Evolutionary conservation across 2,888 invertebrate genomes (phyloP), one percentile per base, ranked within the genome.

Genomic region (Escarpia spicata): DNA sequence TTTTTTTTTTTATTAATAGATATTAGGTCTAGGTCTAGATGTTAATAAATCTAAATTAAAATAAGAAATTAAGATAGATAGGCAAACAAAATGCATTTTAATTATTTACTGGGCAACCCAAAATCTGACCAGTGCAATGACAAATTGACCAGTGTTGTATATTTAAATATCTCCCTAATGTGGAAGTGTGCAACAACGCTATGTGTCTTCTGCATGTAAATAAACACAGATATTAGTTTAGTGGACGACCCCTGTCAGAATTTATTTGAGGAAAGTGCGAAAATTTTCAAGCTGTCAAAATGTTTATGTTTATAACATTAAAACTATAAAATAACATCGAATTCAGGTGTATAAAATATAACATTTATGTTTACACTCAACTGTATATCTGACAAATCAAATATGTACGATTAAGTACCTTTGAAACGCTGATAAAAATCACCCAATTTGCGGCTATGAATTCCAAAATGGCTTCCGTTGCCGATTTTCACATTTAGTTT

Each of bases 181-280:
- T 2, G 4, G 6, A 75, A 75, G 75, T 26, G 26, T 75, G 19
- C 75, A 75, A 19, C 26, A n/a, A 75, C 10, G 26, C 2, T 3
- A 75, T 6, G 26, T 26, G 19, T 15, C n/a, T 19, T 6, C 26
- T 26, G 6, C 75, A 75, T 6, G 26, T 26, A 75, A 75, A 75
- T 75, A 75, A 75, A 75, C 75, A n/a, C 6, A 26, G 0, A 75
- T 75, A 75, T 75, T 75, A 26, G 19, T 15, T 75, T 75, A 75
- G 75, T n/a, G 75, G 75, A 75, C 75, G 75, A 75, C 75, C 75
- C 75, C 75, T 26, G n/a, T 75, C n/a, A 75, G 19, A 26, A 19
- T n/a, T 75, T n/a, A 75, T 75, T 75, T 75, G 75, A 75, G 75
- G 75, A 75, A 75, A 75, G 75, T 75, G 75, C 75, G 75, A 75